A percentile compares a stretch with the other conserved stretches of the same genome.
Evolutionary conservation across 2,888 invertebrate genomes (phyloP).

Genomic region (Dyspetes luteomarginatus): DNA sequence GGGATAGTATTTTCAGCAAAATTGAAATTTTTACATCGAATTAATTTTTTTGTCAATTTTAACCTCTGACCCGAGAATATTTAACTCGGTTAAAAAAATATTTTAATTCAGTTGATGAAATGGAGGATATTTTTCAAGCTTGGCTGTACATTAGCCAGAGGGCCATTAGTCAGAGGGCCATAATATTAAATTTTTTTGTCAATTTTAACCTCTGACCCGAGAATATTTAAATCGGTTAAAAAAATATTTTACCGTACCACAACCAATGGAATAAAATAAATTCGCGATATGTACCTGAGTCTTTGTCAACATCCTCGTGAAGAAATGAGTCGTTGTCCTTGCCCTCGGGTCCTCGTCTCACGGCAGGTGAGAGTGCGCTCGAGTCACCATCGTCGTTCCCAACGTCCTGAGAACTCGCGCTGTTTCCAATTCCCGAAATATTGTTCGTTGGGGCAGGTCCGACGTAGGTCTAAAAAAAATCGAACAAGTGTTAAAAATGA

Average conservation of each 20-base stretch:
- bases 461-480: slow-evolving; percentile 74
- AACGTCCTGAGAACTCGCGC: slow-evolving; percentile 72
- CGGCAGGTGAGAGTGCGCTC: slow-evolving; percentile 81
- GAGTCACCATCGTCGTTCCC: slow-evolving; percentile 76
- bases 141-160: too few relatives aligned
- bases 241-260: slow-evolving; percentile 77
- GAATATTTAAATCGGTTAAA: slow-evolving; percentile 50
- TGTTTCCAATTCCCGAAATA: slow-evolving; percentile 74
- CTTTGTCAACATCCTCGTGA: slow-evolving; percentile 85
- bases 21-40: too few relatives aligned
- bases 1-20: too few relatives aligned
- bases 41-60: background rate
- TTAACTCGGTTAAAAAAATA: too few relatives aligned
- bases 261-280: slow-evolving; percentile 78
- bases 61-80: too few relatives aligned
- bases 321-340: slow-evolving; percentile 90
- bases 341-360: slow-evolving; percentile 91
- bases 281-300: slow-evolving; percentile 83
- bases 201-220: background rate
- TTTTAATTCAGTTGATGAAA: too few relatives aligned
- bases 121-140: background rate
- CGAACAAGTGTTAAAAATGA: background rate
- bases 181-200: background rate
- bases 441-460: slow-evolving; percentile 71
- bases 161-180: too few relatives aligned